Conservation (phyloP, 2,888 invertebrate genomes). For the Drosophila affinis region DNA sequence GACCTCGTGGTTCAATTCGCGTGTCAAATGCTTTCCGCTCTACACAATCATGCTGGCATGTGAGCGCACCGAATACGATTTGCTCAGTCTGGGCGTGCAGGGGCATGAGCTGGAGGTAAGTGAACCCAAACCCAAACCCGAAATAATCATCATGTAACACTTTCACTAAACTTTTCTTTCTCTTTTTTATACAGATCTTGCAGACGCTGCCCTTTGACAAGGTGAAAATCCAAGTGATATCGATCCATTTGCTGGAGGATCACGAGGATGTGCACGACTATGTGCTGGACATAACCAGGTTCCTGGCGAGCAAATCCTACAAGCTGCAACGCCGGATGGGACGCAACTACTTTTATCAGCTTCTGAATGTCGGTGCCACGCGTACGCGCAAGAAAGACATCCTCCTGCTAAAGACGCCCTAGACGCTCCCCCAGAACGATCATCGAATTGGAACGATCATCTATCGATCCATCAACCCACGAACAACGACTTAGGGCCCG, state of each 20-base stretch:
- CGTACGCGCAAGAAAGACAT: conserved; percentile 83
- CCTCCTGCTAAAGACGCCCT: conserved; percentile 73
- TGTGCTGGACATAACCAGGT: conserved; percentile 82
- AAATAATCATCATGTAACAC: background rate
- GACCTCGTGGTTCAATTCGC: conserved; percentile 87
- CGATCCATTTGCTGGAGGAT: conserved; percentile 83
- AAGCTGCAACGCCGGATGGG: conserved; percentile 83
- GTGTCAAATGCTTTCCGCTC: conserved; percentile 93
- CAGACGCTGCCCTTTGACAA: conserved; percentile 84
- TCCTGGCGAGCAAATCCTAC: conserved; percentile 83
- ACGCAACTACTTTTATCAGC: conserved; percentile 83
- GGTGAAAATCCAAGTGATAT: conserved; percentile 83
- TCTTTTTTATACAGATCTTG: conserved; percentile 73
- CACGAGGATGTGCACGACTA: conserved; percentile 80
- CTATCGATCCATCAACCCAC: conserved; percentile 39
- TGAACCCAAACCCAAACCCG: no score
- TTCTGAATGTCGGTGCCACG: conserved; percentile 74
- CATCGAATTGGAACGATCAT: conserved; percentile 48
- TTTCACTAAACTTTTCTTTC: conserved; percentile 14
- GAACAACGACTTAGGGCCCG: conserved; percentile 40
- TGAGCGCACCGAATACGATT: conserved; percentile 88
- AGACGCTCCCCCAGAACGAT: conserved; percentile 23
- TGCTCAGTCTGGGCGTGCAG: conserved; percentile 87
- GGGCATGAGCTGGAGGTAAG: conserved; percentile 84
- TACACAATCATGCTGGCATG: conserved; percentile 92